Base-by-base conservation (phyloP, 2,888 invertebrate species). In the Drosophila tripunctata region DNA sequence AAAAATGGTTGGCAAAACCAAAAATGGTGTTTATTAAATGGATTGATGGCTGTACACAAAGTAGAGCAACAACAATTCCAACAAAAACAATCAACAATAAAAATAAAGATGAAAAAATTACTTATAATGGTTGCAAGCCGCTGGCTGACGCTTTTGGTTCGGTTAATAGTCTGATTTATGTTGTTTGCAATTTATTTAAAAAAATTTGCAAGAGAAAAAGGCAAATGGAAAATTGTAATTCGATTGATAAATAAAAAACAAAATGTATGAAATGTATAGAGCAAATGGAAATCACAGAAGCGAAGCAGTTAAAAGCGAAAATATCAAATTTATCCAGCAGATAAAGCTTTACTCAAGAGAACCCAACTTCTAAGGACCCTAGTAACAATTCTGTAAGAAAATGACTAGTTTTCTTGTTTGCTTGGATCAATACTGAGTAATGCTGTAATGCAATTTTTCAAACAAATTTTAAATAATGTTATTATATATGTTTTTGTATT, bases 1-100 rank as follows among this genome's bases (percentile, higher is more conserved):
- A 81, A 82, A 82, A 80, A 78, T 80, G 86, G 80, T 82, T 82
- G 81, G 76, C 79, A 72, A 87, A 81, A 89, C 89, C 89, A 80
- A 88, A 89, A 89, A 89, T 89, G 87, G 88, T 89, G 89, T 89
- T 89, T 89, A 89, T 89, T 89, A 89, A 89, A 88, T 80, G 75
- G 75, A 74, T 73, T 76, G 83, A 83, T 83, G 68, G 54, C 68
- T 58, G 50, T 41, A 51, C 15, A 65, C 61, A 41, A 61, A 58
- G 48, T 33, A 31, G 54, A 56, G 14, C 24, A 48, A 15, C 36
- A 50, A 24, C 57, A 54, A 30, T 21, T 27, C 30, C n/a, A 48
- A 10, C 47, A 45, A 31, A 10, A 51, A 30, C 19, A 38, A 36
- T 30, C 41, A 57, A 62, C 55, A 60, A 51, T 41, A 51, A 35